These are phyloP conservation scores for Archilochus colubris DNA, from an alignment of 2,113 vertebrate genomes.

Conservation along the genomic window DNA sequence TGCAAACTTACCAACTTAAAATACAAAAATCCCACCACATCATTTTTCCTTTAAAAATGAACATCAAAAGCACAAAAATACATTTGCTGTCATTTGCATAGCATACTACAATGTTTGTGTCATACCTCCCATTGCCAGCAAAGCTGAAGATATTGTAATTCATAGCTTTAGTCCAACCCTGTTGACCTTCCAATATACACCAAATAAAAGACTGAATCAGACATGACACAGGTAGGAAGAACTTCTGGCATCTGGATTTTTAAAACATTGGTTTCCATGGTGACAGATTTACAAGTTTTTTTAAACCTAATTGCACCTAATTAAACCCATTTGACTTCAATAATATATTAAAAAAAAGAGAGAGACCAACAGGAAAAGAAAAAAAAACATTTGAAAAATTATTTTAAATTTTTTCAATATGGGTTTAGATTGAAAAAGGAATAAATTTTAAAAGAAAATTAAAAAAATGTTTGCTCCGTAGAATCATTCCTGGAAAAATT, in stretches of 20 bases:
- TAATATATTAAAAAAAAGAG: neutral
- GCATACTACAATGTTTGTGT: neutral
- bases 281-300: neutral
- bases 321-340: neutral
- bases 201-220: neutral
- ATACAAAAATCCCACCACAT: neutral
- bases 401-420: too few relatives aligned
- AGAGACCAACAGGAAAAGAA: too few relatives aligned
- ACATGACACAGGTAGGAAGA: neutral
- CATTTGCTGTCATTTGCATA: neutral
- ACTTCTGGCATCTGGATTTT: neutral
- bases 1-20: neutral
- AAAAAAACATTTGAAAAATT: too few relatives aligned
- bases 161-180: neutral
- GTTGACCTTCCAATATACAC: neutral
- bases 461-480: neutral
- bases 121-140: neutral
- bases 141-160: neutral
- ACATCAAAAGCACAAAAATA: neutral
- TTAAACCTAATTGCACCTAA: neutral
- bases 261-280: neutral
- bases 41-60: neutral
- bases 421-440: neutral
- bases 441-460: neutral
- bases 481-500: neutral